Base-by-base conservation (phyloP, 2,113 vertebrate species). In the Neogale vison region DNA sequence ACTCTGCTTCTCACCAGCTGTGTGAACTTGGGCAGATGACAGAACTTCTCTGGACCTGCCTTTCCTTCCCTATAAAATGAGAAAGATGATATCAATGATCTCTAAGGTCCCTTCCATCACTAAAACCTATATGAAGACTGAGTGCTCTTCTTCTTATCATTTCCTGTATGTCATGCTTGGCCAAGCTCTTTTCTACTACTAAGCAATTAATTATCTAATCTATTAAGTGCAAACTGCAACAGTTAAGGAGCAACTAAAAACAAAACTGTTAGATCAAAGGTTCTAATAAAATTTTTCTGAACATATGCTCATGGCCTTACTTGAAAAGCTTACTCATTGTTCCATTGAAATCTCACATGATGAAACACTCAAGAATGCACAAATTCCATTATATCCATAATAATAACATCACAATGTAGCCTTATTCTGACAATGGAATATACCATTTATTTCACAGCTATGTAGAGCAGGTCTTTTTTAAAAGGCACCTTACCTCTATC, bases 171-270 rank as follows among this genome's bases (percentile, higher is more conserved):
- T 95, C n/a, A 63, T 92, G 11, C 95, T 90, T 90, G 69, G 45
- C 76, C 24, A 47, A 61, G n/a, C 88, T 92, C 90, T 88, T 96
- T 96, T 97, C 92, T 89, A 89, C 63, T 87, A 92, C 39, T 55
- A 89, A 95, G 76, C 82, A 96, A 96, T 96, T 96, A 97, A 97
- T 97, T 96, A 94, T 90, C 88, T 80, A 90, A 93, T 97, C 74
- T 96, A 96, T 96, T 97, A 97, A 90, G 52, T 95, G 85, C 72
- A 97, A 96, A 95, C 26, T 88, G 74, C 26, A 97, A 94, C 88
- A 94, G 96, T 96, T 96, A 97, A 90, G 84, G 92, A 97, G 92
- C 95, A 96, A 95, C 92, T 79, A 93, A 97, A 84, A 98, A 90
- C 7, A 96, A 96, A 92, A 93, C 77, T 92, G 93, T 92, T 77